Evolutionary conservation across 2,888 invertebrate genomes (phyloP).

Genomic region (Tolmerus cingulatus): DNA sequence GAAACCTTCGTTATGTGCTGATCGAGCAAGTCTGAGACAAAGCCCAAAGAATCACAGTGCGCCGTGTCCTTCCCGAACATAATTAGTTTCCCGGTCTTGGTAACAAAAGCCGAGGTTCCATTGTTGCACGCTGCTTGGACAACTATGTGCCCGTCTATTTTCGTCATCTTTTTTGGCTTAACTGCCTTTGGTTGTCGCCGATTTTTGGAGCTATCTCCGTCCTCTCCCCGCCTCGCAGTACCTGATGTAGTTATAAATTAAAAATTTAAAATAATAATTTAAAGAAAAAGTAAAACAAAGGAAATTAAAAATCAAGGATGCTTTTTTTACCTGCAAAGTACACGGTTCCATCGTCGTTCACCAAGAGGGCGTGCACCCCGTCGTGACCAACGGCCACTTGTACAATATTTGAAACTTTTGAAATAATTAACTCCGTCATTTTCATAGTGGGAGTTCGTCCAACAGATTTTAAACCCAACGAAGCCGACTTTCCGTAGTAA

Average conservation of each 20-base stretch:
- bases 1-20: slow-evolving; percentile 78
- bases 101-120: slow-evolving; percentile 92
- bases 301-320: no score
- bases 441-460: slow-evolving; percentile 62
- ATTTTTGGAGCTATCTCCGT: slow-evolving; percentile 83
- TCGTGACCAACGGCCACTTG: slow-evolving; percentile 93
- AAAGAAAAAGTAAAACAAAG: no score
- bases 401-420: slow-evolving; percentile 75
- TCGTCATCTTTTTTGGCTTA: slow-evolving; percentile 90
- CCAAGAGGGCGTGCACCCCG: slow-evolving; percentile 87
- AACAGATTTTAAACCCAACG: slow-evolving; percentile 80
- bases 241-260: slow-evolving; percentile 67
- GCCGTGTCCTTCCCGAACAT: slow-evolving; percentile 96
- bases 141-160: slow-evolving; percentile 85
- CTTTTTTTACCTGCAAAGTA: slow-evolving; percentile 71
- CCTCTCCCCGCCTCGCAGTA: slow-evolving; percentile 90
- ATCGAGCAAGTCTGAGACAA: slow-evolving; percentile 78
- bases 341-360: slow-evolving; percentile 92
- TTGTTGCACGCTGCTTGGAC: slow-evolving; percentile 91
- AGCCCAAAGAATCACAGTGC: slow-evolving; percentile 79
- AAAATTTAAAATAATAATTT: not conserved
- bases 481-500: slow-evolving; percentile 86
- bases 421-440: slow-evolving; percentile 68
- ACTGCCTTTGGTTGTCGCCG: slow-evolving; percentile 88
- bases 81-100: slow-evolving; percentile 85